Base-by-base conservation (phyloP, 2,113 vertebrate genomes). In the Phaethornis superciliosus region DNA sequence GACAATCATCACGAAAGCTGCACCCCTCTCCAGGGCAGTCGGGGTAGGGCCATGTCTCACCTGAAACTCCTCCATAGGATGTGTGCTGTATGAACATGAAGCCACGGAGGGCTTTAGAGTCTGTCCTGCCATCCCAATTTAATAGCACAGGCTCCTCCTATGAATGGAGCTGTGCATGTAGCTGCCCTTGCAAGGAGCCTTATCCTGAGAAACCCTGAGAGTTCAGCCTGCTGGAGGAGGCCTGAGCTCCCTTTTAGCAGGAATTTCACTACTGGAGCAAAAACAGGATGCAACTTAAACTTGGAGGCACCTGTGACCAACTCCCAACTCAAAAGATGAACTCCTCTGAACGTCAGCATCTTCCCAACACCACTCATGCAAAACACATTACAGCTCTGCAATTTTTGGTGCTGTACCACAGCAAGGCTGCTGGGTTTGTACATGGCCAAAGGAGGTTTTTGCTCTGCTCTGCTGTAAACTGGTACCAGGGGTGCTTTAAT, bases 341-440 rank as follows among this genome's bases (percentile, higher is more conserved):
- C 13, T 46, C 52, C 80, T 0, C 19, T 2, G 18, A 68, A 44
- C 14, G 26, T 6, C 0, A 0, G 40, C 42, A 65, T 24, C 35
- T 58, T 65, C 23, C 67, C 2, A 3, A 7, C 27, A 27, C 23
- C 14, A 3, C n/a, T 54, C 2, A 1, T 68, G 23, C 27, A 11
- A 12, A 28, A 23, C 0, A 3, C 12, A 0, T 33, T 32, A 4
- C 0, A 0, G 56, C 46, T 56, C 59, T 72, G n/a, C 4, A 1
- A 30, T 6, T 86, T 28, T 33, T 40, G 49, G 27, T 56, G 30
- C 19, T 54, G 5, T n/a, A 60, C 42, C 32, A 5, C 58, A 55
- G 85, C 32, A 59, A 1, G 0, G 44, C 26, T 87, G 26, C 58
- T 27, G 26, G 24, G 8, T 15, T 30, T 0, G 0, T 10, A 32